Evolutionary conservation across 2,113 vertebrate species (phyloP).

Genomic region (Sceloporus tristichus): DNA sequence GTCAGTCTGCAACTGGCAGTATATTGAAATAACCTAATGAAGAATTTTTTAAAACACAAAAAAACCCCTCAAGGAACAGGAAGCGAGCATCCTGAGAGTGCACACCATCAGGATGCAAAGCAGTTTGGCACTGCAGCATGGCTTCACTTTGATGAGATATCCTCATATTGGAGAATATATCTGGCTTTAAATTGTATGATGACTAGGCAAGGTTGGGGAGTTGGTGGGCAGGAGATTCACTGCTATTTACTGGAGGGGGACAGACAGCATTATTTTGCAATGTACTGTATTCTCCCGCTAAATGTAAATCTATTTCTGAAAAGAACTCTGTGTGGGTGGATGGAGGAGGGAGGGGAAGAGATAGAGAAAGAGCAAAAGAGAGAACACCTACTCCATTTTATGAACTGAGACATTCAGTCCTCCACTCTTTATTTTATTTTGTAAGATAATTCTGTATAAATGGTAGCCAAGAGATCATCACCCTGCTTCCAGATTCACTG

Average conservation of each 20-base stretch:
- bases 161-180: slow-evolving; percentile 44
- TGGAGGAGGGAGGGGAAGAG: not conserved
- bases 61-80: slow-evolving; percentile 26
- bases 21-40: slow-evolving; percentile 42
- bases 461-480: not conserved
- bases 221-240: not conserved
- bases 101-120: slow-evolving; percentile 49
- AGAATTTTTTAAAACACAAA: slow-evolving; percentile 37
- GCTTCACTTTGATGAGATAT: slow-evolving; percentile 40
- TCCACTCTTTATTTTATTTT: not conserved
- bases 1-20: slow-evolving; percentile 41
- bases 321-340: not conserved
- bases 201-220: not conserved
- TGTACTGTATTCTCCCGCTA: not conserved
- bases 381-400: not conserved
- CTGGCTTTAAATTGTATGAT: slow-evolving; percentile 44
- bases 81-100: slow-evolving; percentile 15
- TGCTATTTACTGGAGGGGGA: slow-evolving; percentile 26
- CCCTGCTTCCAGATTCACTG: not conserved
- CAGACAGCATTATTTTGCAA: not conserved
- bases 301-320: not conserved
- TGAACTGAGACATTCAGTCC: not conserved
- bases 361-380: not conserved
- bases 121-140: slow-evolving; percentile 41
- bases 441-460: not conserved